Evolutionary conservation across 2,797 vertebrate genomes (phyloP), one percentile per base, ranked within the genome.

Genomic region (Scolopax bukidnonensis): DNA sequence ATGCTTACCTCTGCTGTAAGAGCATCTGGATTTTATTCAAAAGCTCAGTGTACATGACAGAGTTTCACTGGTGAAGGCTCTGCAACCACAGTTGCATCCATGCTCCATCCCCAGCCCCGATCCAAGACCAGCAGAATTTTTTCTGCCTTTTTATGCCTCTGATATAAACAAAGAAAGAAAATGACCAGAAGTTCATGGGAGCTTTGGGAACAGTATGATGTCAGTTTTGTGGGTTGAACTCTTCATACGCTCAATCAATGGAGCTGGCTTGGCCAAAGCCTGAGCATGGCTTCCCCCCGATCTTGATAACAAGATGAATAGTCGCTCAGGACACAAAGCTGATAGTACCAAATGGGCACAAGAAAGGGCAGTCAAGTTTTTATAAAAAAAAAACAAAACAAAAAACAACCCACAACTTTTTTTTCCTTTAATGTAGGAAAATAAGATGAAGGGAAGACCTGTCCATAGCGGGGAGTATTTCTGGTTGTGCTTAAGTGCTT

Each of bases 91-190:
- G 32, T 11, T 54, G 38, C 20, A 16, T 28, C 59, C 17, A 6
- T 0, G 5, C 23, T 74, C 14, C 27, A 48, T 77, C 10, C 15
- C 4, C 18, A 87, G 17, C 18, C 67, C 20, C 2, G 4, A 80
- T 36, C 36, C 28, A 85, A 77, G 59, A 64, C 4, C 23, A 87
- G 53, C 10, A 77, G 60, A 82, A 77, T 4, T 11, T 76, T 30
- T 87, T 59, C 28, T 92, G 33, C 24, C 4, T 47, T 83, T 78
- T 54, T 69, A 40, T 75, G 24, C 4, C 45, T 87, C 59, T 79
- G 48, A 74, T 36, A 60, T 50, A 85, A 95, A 74, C 5, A 25
- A 80, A 70, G 56, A 74, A 83, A 85, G 48, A 13, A 93, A 90
- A 11, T 32, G 90, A 82, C 7, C 21, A 64, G 64, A 89, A 87